These are phyloP conservation scores for Furcifer pardalis DNA, from an alignment of 2,797 vertebrate species.

Conservation along the genomic window DNA sequence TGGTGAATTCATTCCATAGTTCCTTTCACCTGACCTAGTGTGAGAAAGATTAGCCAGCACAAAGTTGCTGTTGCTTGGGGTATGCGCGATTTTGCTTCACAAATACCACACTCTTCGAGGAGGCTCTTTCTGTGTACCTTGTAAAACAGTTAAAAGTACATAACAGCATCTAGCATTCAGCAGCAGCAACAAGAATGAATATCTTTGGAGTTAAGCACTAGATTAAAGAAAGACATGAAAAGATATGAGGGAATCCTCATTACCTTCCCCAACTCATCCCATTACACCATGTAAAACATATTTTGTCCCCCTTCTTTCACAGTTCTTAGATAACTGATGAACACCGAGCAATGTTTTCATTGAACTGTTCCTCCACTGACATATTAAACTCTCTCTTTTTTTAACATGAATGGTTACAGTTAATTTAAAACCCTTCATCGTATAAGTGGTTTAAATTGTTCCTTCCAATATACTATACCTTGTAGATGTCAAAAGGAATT, in stretches of 20 bases:
- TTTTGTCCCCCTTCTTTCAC: conserved; percentile 3
- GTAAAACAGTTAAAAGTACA: too few species aligned
- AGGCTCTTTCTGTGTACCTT: too few species aligned
- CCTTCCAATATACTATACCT: conserved; percentile 52
- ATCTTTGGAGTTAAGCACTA: not conserved
- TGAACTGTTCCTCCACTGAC: conserved; percentile 40
- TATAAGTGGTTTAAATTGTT: conserved; percentile 53
- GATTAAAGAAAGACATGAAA: conserved; percentile 35
- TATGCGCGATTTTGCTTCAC: too few species aligned
- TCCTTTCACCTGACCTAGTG: too few species aligned
- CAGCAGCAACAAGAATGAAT: too few species aligned
- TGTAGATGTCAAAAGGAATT: conserved; percentile 60
- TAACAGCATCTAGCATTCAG: too few species aligned
- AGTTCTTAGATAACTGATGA: conserved; percentile 48
- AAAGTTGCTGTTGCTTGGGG: too few species aligned
- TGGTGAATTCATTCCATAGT: too few species aligned
- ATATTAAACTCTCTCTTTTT: conserved; percentile 15
- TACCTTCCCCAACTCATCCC: conserved; percentile 21
- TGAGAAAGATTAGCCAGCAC: too few species aligned
- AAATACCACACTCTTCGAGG: too few species aligned
- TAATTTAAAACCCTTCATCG: conserved; percentile 70
- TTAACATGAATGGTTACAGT: conserved; percentile 52
- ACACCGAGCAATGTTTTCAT: conserved; percentile 21
- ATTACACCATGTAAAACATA: conserved; percentile 46
- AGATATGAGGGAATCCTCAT: not conserved